Percentiles rank a stretch among this genome's conserved stretches.
Conservation (phyloP, 2,797 vertebrate species). For the Sebastes steindachneri region DNA sequence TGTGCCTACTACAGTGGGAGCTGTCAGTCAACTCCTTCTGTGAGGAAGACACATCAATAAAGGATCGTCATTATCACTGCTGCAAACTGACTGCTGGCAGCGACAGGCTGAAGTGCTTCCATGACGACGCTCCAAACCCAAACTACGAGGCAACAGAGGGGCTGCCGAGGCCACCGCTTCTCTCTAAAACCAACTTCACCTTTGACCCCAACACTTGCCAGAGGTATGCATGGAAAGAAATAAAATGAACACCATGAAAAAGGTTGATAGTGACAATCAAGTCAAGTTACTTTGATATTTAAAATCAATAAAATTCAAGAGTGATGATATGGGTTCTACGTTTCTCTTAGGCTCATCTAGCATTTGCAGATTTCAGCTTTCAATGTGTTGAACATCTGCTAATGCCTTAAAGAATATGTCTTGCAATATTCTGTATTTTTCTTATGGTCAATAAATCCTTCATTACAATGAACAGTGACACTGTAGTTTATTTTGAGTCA, state of each 20-base stretch:
- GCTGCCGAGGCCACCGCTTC: background rate
- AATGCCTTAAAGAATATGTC: background rate
- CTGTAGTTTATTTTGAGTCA: background rate
- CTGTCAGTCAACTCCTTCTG: constrained; percentile 72
- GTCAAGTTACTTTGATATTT: background rate
- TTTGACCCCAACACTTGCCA: constrained; percentile 69
- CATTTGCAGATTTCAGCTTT: background rate
- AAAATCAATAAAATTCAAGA: background rate
- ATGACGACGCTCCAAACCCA: constrained; percentile 48
- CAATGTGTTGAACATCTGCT: background rate
- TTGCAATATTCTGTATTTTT: background rate
- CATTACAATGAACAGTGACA: background rate
- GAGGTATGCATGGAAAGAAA: constrained; percentile 50
- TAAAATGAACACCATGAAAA: background rate
- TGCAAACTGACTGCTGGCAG: constrained; percentile 28
- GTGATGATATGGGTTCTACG: background rate
- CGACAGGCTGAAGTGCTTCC: constrained; percentile 72
- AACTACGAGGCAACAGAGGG: constrained; percentile 63
- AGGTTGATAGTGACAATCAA: background rate
- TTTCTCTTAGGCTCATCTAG: background rate
- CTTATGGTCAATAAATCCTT: background rate
- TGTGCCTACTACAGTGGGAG: constrained; percentile 76
- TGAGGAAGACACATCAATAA: constrained; percentile 46
- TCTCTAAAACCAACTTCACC: constrained; percentile 43
- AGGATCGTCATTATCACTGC: constrained; percentile 69